Conservation (phyloP, 2,113 vertebrate species). For the Kryptolebias marmoratus region DNA sequence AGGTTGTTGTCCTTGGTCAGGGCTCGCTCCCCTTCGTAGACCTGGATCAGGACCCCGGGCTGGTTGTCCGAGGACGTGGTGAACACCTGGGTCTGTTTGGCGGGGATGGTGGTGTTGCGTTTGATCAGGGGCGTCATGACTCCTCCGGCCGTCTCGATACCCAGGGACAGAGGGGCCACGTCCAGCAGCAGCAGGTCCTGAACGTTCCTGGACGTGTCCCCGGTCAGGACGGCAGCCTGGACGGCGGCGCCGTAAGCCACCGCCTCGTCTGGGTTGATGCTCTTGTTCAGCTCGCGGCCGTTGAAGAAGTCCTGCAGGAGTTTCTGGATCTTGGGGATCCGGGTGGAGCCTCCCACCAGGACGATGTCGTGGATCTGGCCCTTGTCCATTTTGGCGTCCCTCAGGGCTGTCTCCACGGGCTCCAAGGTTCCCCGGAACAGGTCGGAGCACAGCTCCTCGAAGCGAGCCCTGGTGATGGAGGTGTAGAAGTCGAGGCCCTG, state of each 20-base stretch:
- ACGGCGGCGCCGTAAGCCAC: slow-evolving; percentile 91
- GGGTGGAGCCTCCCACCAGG: slow-evolving; percentile 84
- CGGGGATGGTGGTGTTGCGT: slow-evolving; percentile 88
- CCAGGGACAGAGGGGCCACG: slow-evolving; percentile 79
- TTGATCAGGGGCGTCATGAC: slow-evolving; percentile 82
- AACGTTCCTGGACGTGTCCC: slow-evolving; percentile 89
- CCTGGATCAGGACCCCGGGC: slow-evolving; percentile 73
- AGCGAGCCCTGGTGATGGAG: slow-evolving; percentile 76
- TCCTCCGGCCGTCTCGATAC: slow-evolving; percentile 87
- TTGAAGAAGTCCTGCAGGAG: slow-evolving; percentile 80
- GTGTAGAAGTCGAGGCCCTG: slow-evolving; percentile 96
- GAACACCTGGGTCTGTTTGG: slow-evolving; percentile 87
- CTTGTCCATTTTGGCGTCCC: slow-evolving; percentile 90
- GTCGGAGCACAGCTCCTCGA: slow-evolving; percentile 84
- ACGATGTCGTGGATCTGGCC: slow-evolving; percentile 81
- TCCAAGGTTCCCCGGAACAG: slow-evolving; percentile 90
- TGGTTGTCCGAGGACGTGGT: slow-evolving; percentile 89
- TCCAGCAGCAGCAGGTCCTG: slow-evolving; percentile 88
- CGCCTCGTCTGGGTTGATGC: slow-evolving; percentile 89
- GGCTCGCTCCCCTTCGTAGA: slow-evolving; percentile 56
- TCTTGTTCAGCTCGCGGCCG: slow-evolving; percentile 89
- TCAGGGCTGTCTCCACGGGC: slow-evolving; percentile 88
- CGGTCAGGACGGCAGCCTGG: slow-evolving; percentile 87
- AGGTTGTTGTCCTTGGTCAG: slow-evolving; percentile 4
- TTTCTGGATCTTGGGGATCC: slow-evolving; percentile 93